Percentiles rank a stretch among this genome's conserved stretches.
Conservation (phyloP, 2,797 vertebrate species). For the Bryconaethiops microstoma region DNA sequence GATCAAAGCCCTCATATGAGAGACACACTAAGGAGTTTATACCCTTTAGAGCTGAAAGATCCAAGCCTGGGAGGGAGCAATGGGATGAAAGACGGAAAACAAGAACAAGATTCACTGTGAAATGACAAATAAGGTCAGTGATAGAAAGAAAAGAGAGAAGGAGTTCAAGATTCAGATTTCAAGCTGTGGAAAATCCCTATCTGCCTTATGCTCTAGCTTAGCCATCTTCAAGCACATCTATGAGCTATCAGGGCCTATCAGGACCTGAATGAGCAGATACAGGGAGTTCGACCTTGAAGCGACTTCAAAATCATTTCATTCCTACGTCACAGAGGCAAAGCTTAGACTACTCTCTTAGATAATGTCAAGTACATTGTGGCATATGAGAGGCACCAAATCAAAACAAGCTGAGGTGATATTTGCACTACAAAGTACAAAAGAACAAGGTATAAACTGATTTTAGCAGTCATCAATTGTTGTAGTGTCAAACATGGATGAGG, state of each 20-base stretch:
- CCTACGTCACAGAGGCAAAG: slow-evolving; percentile 72
- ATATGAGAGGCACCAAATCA: slow-evolving; percentile 72
- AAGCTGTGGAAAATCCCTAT: slow-evolving; percentile 27
- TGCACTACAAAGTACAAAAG: slow-evolving; percentile 36
- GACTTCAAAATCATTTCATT: slow-evolving; percentile 70
- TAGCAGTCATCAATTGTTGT: too few species aligned
- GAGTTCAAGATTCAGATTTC: slow-evolving; percentile 21
- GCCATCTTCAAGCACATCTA: slow-evolving; percentile 54
- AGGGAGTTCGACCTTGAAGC: slow-evolving; percentile 68
- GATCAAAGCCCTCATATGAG: slow-evolving; percentile 54
- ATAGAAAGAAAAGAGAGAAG: slow-evolving; percentile 8
- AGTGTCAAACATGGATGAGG: too few species aligned
- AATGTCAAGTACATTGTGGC: slow-evolving; percentile 72
- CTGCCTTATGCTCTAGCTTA: slow-evolving; percentile 44
- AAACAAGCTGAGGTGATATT: slow-evolving; percentile 66
- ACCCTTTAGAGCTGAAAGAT: slow-evolving; percentile 11
- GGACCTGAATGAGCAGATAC: slow-evolving; percentile 56
- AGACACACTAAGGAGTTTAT: slow-evolving; percentile 37
- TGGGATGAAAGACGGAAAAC: slow-evolving; percentile 7
- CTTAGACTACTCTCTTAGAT: slow-evolving; percentile 79
- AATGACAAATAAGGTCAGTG: slow-evolving; percentile 29
- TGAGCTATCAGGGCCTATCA: slow-evolving; percentile 48
- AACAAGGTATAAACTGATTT: slow-evolving; percentile 3
- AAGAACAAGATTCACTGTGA: slow-evolving; percentile 14
- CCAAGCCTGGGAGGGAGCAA: slow-evolving; percentile 26